These are phyloP conservation scores for Platycheirus rosarum DNA, from an alignment of 2,888 invertebrate genomes.

Conservation along the genomic window DNA sequence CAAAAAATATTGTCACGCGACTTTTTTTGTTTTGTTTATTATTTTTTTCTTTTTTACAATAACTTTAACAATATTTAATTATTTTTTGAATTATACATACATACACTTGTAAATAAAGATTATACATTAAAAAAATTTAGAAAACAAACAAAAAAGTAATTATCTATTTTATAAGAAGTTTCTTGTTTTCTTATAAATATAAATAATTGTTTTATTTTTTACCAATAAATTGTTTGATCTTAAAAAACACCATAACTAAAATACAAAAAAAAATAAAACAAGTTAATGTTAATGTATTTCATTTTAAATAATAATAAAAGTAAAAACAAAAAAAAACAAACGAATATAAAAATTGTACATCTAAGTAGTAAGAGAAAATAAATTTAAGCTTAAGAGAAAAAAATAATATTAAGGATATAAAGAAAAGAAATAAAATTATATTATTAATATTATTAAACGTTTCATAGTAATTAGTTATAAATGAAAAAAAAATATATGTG, in stretches of 20 bases:
- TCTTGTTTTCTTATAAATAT: slow-evolving; percentile 71
- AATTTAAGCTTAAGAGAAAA: slow-evolving; percentile 36
- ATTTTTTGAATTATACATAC: slow-evolving; percentile 50
- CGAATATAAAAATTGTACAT: slow-evolving; percentile 55
- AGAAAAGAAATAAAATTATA: slow-evolving; percentile 26
- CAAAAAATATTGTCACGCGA: slow-evolving; percentile 18
- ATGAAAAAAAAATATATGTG: slow-evolving; percentile 50
- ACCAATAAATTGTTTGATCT: slow-evolving; percentile 68
- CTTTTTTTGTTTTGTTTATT: slow-evolving; percentile 30
- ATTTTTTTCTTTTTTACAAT: slow-evolving; percentile 37
- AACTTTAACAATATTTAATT: slow-evolving; percentile 67
- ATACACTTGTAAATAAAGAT: slow-evolving; percentile 66
- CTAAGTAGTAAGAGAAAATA: slow-evolving; percentile 52
- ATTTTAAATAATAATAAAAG: slow-evolving; percentile 44
- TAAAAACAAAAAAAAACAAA: slow-evolving; percentile 40
- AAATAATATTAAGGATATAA: slow-evolving; percentile 23
- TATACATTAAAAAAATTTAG: slow-evolving; percentile 56
- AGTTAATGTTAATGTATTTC: slow-evolving; percentile 72
- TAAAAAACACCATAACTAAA: slow-evolving; percentile 37
- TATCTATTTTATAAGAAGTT: slow-evolving; percentile 74
- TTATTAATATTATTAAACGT: slow-evolving; percentile 53
- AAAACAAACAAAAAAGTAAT: slow-evolving; percentile 52
- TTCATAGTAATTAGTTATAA: slow-evolving; percentile 70
- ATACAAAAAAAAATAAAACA: slow-evolving; percentile 44
- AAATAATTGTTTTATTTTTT: slow-evolving; percentile 66